phyloP scores from a whole-genome alignment of 2,888 invertebrate species.

The Dryomyza anilis region DNA sequence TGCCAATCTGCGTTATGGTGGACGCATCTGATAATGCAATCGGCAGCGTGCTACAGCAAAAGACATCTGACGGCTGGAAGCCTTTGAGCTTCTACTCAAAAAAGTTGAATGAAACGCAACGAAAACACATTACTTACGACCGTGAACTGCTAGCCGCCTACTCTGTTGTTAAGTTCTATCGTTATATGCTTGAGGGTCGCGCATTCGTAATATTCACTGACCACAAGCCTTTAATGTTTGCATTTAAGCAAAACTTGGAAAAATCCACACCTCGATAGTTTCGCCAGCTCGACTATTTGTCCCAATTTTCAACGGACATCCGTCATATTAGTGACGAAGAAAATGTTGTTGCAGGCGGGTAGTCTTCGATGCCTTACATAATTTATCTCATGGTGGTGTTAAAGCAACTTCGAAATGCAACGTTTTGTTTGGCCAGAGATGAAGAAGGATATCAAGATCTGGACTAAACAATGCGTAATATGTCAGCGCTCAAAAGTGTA shows the following conservation, averaged over 20 bases:
- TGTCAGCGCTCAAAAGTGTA: conserved; percentile 41
- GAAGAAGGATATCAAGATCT: neutral
- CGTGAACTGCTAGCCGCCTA: conserved; percentile 54
- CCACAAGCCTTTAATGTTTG: conserved; percentile 41
- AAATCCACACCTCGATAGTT: conserved; percentile 51
- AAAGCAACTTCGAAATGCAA: neutral
- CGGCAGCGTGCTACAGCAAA: conserved; percentile 55
- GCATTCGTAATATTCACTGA: conserved; percentile 32
- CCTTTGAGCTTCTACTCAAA: conserved; percentile 53
- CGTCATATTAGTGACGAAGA: neutral
- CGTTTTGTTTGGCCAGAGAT: neutral
- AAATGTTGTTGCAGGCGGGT: neutral
- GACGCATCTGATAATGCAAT: conserved; percentile 48
- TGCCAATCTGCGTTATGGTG: conserved; percentile 21
- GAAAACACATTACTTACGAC: conserved; percentile 55
- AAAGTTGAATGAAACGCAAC: conserved; percentile 45
- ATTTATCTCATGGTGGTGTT: neutral
- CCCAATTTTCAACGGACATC: conserved; percentile 1
- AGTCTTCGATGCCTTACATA: neutral
- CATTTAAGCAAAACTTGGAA: conserved; percentile 45
- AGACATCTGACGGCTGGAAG: conserved; percentile 38
- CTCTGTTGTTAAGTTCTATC: conserved; percentile 49
- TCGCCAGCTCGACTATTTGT: conserved; percentile 49
- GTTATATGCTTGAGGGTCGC: conserved; percentile 26
- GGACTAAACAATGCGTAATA: neutral